Evolutionary conservation across 2,113 vertebrate genomes (phyloP).

Genomic region (Tyrannus savana): DNA sequence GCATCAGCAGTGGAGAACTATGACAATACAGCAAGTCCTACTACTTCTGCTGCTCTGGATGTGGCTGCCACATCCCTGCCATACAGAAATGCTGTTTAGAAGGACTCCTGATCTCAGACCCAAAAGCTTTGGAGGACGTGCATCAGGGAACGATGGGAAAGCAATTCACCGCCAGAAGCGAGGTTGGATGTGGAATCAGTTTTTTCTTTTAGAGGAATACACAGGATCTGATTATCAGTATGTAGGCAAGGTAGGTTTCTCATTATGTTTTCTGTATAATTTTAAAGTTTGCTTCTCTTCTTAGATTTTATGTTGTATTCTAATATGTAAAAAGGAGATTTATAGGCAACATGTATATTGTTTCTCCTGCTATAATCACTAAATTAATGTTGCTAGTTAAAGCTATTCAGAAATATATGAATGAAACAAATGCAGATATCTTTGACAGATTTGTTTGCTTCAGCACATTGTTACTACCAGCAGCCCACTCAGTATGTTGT

Average conservation of each 20-base stretch:
- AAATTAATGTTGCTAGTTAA: neutral
- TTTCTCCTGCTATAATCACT: neutral
- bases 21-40: constrained; percentile 69
- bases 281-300: neutral
- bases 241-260: constrained; percentile 80
- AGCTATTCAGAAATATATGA: neutral
- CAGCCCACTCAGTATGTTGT: neutral
- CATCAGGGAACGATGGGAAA: constrained; percentile 74
- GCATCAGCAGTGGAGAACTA: constrained; percentile 72
- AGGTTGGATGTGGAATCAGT: constrained; percentile 88
- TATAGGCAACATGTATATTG: neutral
- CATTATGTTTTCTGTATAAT: neutral
- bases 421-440: neutral
- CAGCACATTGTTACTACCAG: neutral
- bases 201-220: constrained; percentile 84
- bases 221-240: constrained; percentile 85
- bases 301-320: neutral
- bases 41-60: constrained; percentile 76
- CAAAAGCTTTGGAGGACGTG: constrained; percentile 48
- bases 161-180: constrained; percentile 79
- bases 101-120: constrained; percentile 74
- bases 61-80: constrained; percentile 68
- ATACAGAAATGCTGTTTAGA: constrained; percentile 75
- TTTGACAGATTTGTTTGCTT: neutral
- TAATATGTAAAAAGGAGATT: neutral